Evolutionary conservation across 2,797 vertebrate genomes (phyloP).

Genomic region (Chelon auratus): DNA sequence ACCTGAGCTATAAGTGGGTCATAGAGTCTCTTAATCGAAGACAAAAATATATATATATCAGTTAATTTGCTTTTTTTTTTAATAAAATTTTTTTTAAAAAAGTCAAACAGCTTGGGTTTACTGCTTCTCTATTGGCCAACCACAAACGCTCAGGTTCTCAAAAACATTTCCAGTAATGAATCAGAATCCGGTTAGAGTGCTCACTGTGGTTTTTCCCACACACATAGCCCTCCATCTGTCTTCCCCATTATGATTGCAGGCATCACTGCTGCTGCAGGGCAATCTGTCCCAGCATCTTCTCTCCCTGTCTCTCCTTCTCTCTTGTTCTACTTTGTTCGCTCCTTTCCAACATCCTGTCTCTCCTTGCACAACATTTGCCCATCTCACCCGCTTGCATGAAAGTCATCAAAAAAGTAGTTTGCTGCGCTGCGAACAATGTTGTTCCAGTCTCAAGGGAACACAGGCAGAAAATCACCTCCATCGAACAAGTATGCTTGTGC

Average conservation of each 20-base stretch:
- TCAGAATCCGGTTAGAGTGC: slow-evolving; percentile 67
- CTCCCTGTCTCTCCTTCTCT: slow-evolving; percentile 13
- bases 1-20: not conserved
- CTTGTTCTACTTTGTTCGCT: slow-evolving; percentile 34
- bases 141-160: slow-evolving; percentile 48
- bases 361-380: not conserved
- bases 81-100: too few species aligned
- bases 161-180: slow-evolving; percentile 77
- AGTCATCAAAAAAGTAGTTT: slow-evolving; percentile 17
- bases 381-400: slow-evolving; percentile 6
- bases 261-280: slow-evolving; percentile 50
- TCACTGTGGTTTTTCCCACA: slow-evolving; percentile 67
- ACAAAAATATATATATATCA: not conserved
- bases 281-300: slow-evolving; percentile 43
- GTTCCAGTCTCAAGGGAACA: slow-evolving; percentile 8
- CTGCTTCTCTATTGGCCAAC: slow-evolving; percentile 27
- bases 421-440: slow-evolving; percentile 5
- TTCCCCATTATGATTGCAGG: slow-evolving; percentile 50
- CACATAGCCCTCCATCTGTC: slow-evolving; percentile 63
- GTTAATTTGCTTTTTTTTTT: not conserved
- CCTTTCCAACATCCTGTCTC: slow-evolving; percentile 16
- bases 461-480: slow-evolving; percentile 2
- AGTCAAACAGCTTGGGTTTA: slow-evolving; percentile 1
- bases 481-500: not conserved
- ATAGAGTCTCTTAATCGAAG: not conserved